Evolutionary conservation across 2,797 vertebrate genomes (phyloP).

Genomic region (Neosilurus hyrtlii): DNA sequence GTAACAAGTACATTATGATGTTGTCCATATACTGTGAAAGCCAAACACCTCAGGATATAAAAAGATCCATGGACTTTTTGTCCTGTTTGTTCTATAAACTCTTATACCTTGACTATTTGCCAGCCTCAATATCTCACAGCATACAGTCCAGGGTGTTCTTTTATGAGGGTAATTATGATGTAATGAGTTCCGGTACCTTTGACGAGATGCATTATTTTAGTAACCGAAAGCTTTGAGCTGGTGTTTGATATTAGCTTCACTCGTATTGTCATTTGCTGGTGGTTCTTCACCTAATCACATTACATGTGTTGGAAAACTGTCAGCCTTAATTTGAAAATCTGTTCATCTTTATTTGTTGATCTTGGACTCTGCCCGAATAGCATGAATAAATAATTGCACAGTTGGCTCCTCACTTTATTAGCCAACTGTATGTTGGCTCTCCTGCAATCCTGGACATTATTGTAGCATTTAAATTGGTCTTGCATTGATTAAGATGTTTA

Average conservation of each 20-base stretch:
- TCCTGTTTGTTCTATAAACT: conserved; percentile 1
- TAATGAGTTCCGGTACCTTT: not conserved
- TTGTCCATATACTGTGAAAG: not conserved
- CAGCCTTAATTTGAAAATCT: not conserved
- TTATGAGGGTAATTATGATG: not conserved
- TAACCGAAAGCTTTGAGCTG: not conserved
- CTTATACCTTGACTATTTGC: not conserved
- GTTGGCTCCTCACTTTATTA: not conserved
- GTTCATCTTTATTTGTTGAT: not conserved
- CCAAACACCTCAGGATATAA: not conserved
- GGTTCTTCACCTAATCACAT: not conserved
- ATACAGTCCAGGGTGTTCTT: not conserved
- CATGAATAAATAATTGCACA: not conserved
- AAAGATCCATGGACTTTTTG: not conserved
- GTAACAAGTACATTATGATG: not conserved
- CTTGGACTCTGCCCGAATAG: not conserved
- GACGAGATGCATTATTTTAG: not conserved
- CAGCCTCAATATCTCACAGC: not conserved
- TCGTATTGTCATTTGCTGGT: not conserved
- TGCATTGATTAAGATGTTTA: not conserved
- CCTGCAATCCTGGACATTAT: not conserved
- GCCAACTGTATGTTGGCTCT: not conserved
- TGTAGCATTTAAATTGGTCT: not conserved
- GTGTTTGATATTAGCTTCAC: no score
- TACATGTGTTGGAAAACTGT: no score